phyloP scores from a whole-genome alignment of 2,888 invertebrate genomes.

The Callinectes sapidus region DNA sequence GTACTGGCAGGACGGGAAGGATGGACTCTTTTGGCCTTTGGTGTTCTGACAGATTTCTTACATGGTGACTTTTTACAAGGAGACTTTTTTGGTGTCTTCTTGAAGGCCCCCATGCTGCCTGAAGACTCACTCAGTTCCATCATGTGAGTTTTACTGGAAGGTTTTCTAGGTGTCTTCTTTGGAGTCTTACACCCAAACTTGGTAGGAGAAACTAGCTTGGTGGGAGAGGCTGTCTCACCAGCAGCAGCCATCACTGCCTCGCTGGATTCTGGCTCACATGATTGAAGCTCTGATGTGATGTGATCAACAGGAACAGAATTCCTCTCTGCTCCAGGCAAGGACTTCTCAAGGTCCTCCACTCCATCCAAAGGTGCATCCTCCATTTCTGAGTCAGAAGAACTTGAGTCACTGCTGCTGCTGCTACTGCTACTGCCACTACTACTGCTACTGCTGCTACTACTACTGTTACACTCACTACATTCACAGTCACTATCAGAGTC shows the following conservation, averaged over 20 bases:
- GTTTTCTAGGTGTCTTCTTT: constrained; percentile 24
- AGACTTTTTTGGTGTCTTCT: constrained; percentile 22
- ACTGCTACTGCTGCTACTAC: constrained; percentile 47
- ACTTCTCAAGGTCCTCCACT: neutral
- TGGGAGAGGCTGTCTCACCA: neutral
- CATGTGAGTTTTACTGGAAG: constrained; percentile 26
- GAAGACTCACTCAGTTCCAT: neutral
- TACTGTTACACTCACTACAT: constrained; percentile 51
- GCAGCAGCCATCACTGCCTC: neutral
- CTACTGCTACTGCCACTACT: constrained; percentile 34
- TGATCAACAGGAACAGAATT: neutral
- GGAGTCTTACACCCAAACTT: constrained; percentile 28
- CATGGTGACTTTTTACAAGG: constrained; percentile 36
- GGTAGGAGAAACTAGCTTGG: neutral
- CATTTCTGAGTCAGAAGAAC: constrained; percentile 42
- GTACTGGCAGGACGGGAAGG: neutral
- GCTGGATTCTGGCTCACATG: neutral
- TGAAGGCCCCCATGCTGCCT: constrained; percentile 4
- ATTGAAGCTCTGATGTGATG: neutral
- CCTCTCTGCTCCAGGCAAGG: neutral
- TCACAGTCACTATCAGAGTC: constrained; percentile 51
- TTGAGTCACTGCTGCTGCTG: constrained; percentile 32
- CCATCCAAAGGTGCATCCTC: neutral
- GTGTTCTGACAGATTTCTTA: constrained; percentile 40
- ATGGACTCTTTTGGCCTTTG: constrained; percentile 4